phyloP scores from a whole-genome alignment of 1,140 invertebrate species.

The Archivesica marissinica region DNA sequence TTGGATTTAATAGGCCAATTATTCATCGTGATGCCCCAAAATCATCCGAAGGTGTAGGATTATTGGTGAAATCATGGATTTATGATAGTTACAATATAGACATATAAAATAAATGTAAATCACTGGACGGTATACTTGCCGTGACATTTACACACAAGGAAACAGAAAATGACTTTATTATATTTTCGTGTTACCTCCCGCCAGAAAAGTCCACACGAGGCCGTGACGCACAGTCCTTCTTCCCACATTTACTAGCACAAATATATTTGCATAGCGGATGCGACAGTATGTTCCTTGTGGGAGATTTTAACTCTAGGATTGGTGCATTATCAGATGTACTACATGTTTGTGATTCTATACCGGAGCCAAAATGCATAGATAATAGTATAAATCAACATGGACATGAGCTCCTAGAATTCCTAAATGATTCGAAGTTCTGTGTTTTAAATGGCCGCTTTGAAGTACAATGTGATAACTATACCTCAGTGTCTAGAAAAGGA shows the following conservation, averaged over 20 bases:
- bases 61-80: constrained; percentile 59
- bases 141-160: constrained; percentile 39
- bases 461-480: constrained; percentile 38
- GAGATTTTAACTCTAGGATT: constrained; percentile 50
- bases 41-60: constrained; percentile 56
- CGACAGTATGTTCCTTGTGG: constrained; percentile 29
- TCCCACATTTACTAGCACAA: constrained; percentile 44
- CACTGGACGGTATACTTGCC: constrained; percentile 52
- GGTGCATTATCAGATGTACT: constrained; percentile 11
- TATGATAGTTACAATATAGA: constrained; percentile 1
- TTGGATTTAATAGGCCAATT: constrained; percentile 49
- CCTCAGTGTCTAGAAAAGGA: constrained; percentile 44
- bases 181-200: constrained; percentile 61
- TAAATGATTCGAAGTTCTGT: constrained; percentile 61
- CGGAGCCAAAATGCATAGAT: constrained; percentile 20
- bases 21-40: constrained; percentile 59
- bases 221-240: constrained; percentile 48
- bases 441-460: no score
- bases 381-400: constrained; percentile 56
- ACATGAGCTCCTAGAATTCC: constrained; percentile 60
- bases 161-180: constrained; percentile 44
- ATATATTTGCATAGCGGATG: constrained; percentile 21
- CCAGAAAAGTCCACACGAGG: constrained; percentile 62
- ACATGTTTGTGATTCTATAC: constrained; percentile 20
- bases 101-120: constrained; percentile 41